A percentile compares a stretch with the other conserved stretches of the same genome.
Conservation (phyloP, 2,888 invertebrate genomes). For the Dicranocentrus wangi region DNA sequence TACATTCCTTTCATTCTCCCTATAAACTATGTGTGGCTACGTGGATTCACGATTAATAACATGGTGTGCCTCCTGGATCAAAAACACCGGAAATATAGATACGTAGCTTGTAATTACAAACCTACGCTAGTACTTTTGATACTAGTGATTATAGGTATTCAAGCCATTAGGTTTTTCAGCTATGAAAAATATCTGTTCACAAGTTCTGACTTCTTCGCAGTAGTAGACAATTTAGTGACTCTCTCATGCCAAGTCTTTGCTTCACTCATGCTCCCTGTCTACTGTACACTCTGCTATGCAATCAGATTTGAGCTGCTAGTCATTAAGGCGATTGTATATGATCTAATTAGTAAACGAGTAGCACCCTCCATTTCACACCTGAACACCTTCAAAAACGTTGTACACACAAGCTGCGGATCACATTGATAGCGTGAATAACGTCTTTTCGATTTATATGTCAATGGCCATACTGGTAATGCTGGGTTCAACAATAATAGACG, state of each 20-base stretch:
- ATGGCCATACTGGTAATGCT: constrained; percentile 25
- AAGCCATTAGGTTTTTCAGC: constrained; percentile 43
- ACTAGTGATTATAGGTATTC: constrained; percentile 31
- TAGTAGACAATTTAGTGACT: constrained; percentile 8
- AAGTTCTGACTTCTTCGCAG: neutral
- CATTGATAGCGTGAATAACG: constrained; percentile 50
- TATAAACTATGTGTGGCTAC: constrained; percentile 64
- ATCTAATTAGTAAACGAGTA: constrained; percentile 41
- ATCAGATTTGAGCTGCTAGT: constrained; percentile 58
- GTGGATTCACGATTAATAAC: constrained; percentile 56
- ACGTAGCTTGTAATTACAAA: constrained; percentile 16
- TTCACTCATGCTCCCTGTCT: constrained; percentile 61
- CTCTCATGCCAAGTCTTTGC: constrained; percentile 24
- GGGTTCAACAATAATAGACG: too few species aligned
- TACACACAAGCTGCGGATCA: constrained; percentile 67
- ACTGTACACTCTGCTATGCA: constrained; percentile 64
- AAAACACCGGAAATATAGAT: constrained; percentile 12
- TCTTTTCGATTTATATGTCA: constrained; percentile 60
- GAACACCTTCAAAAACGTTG: constrained; percentile 55
- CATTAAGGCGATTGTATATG: constrained; percentile 51
- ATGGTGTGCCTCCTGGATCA: constrained; percentile 25
- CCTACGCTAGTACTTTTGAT: constrained; percentile 31
- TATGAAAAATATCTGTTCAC: constrained; percentile 25
- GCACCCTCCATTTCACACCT: constrained; percentile 43
- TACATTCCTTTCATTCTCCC: constrained; percentile 51